phyloP scores from a whole-genome alignment of 2,113 vertebrate species.

The Amphilophus citrinellus region DNA sequence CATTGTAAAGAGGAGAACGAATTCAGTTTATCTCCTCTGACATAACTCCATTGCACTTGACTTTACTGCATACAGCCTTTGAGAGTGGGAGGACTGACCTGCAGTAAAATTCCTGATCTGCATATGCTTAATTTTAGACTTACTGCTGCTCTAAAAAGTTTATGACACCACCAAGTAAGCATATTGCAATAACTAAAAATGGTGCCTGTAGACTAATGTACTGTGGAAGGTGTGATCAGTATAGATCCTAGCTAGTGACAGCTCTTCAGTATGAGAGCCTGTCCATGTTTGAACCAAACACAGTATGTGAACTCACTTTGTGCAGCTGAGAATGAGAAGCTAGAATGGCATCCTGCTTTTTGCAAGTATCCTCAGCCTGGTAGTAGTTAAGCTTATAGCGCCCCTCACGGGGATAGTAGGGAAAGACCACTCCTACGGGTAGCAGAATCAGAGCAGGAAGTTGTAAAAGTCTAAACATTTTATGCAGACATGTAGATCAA shows the following conservation, averaged over 20 bases:
- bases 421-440: conserved; percentile 91
- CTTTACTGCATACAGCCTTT: conserved; percentile 22
- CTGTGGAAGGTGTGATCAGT: fast-evolving
- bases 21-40: conserved; percentile 23
- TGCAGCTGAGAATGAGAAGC: conserved; percentile 93
- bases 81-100: background rate
- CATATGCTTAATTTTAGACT: conserved; percentile 18
- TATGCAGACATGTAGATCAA: background rate
- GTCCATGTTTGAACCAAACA: background rate
- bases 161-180: background rate
- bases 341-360: conserved; percentile 91
- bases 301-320: conserved; percentile 60
- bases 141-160: conserved; percentile 12
- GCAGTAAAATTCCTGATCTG: background rate
- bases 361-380: conserved; percentile 88
- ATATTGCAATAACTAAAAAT: background rate
- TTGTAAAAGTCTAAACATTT: background rate
- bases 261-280: background rate
- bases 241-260: background rate
- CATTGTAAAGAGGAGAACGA: conserved; percentile 14
- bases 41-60: conserved; percentile 33
- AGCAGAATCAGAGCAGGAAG: conserved; percentile 15
- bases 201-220: background rate
- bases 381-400: conserved; percentile 92
- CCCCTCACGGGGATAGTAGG: conserved; percentile 90